phyloP scores from a whole-genome alignment of 2,888 invertebrate species.

The Stenchaetothrips biformis region DNA sequence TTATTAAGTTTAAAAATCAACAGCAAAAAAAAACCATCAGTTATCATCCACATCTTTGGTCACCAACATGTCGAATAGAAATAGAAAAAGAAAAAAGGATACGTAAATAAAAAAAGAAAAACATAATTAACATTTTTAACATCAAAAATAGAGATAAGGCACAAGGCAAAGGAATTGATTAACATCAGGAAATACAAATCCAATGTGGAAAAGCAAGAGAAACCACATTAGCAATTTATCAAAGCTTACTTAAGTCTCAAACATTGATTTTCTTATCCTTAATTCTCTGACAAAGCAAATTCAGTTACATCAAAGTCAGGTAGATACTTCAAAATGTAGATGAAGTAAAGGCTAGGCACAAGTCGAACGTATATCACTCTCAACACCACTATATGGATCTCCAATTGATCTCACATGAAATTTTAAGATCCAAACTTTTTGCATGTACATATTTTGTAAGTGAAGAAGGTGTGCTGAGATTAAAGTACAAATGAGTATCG shows the following conservation, averaged over 20 bases:
- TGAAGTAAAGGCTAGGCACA: neutral
- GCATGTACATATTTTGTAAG: neutral
- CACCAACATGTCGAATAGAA: neutral
- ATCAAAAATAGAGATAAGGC: slow-evolving; percentile 16
- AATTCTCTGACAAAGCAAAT: neutral
- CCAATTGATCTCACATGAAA: no score
- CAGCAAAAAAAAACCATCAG: neutral
- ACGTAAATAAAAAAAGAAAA: neutral
- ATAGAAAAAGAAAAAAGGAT: no score
- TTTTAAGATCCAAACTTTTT: neutral
- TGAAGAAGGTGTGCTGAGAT: neutral
- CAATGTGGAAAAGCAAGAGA: neutral
- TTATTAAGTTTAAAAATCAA: neutral
- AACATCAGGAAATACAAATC: neutral
- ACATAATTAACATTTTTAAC: neutral
- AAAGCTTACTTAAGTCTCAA: neutral
- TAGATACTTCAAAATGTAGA: neutral
- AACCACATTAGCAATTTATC: neutral
- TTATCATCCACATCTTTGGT: neutral
- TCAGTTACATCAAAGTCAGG: neutral
- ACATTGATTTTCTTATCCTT: neutral
- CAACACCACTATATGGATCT: no score
- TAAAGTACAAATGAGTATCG: neutral
- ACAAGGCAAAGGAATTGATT: neutral
- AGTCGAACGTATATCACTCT: no score